Evolutionary conservation across 2,888 invertebrate genomes (phyloP).

Genomic region (Luperina nickerlii): DNA sequence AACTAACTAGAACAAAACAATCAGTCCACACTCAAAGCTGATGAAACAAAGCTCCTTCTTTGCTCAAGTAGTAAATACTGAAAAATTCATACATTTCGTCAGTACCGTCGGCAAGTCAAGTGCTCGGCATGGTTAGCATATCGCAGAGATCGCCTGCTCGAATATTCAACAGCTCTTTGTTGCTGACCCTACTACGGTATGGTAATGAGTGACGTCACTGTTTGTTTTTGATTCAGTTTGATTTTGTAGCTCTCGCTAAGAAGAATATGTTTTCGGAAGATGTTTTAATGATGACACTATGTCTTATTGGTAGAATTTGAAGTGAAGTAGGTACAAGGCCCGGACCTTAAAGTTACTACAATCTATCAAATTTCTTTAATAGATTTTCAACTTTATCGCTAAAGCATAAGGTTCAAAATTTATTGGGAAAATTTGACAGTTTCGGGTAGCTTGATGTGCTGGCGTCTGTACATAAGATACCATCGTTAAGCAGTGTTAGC

Average conservation of each 20-base stretch:
- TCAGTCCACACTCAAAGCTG: constrained; percentile 49
- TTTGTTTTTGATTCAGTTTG: constrained; percentile 71
- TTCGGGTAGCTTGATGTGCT: too few species aligned
- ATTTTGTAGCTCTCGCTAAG: constrained; percentile 62
- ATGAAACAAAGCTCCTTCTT: constrained; percentile 57
- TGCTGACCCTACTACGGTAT: constrained; percentile 86
- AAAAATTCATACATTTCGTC: constrained; percentile 72
- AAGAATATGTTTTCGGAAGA: constrained; percentile 21
- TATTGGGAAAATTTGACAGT: too few species aligned
- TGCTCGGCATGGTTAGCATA: constrained; percentile 82
- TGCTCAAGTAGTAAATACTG: constrained; percentile 61
- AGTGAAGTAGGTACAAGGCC: too few species aligned
- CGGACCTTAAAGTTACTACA: too few species aligned
- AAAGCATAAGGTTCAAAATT: too few species aligned
- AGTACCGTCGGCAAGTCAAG: constrained; percentile 72
- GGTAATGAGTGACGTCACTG: constrained; percentile 77
- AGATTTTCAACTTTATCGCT: too few species aligned
- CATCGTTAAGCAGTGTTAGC: too few species aligned
- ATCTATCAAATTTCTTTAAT: too few species aligned
- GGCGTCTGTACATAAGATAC: too few species aligned
- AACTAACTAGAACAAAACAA: constrained; percentile 37
- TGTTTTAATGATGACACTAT: constrained; percentile 11
- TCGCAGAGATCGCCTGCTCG: constrained; percentile 84
- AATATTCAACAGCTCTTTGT: constrained; percentile 89
- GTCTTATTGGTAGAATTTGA: not conserved